Percentiles rank a stretch among this genome's conserved stretches.
These are phyloP conservation scores for Probaryconus sp. DNA, from an alignment of 1,140 invertebrate genomes.

Conservation along the genomic window DNA sequence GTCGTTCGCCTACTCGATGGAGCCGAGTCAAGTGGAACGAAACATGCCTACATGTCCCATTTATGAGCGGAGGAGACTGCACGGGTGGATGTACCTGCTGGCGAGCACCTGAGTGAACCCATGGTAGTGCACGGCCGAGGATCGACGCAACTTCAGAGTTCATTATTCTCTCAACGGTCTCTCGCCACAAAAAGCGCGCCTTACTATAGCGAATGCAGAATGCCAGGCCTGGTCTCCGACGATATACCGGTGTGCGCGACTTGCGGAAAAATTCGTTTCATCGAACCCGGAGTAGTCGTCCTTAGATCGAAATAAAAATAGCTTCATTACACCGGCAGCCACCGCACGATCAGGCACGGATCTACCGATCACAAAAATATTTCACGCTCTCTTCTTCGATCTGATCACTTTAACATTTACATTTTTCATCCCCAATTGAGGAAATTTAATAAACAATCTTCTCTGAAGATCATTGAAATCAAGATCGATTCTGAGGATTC, in stretches of 20 bases:
- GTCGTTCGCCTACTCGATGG: slow-evolving; percentile 31
- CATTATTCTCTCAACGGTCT: slow-evolving; percentile 69
- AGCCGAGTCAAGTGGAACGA: slow-evolving; percentile 21
- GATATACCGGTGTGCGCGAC: slow-evolving; percentile 51
- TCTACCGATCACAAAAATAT: slow-evolving; percentile 59
- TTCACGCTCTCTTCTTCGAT: slow-evolving; percentile 3
- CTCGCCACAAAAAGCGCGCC: slow-evolving; percentile 60
- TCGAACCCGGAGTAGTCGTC: slow-evolving; percentile 75
- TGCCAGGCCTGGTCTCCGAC: slow-evolving; percentile 22
- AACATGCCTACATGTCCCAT: slow-evolving; percentile 32
- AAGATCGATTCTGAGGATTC: too few species aligned
- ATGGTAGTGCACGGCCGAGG: slow-evolving; percentile 52
- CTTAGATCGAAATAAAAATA: slow-evolving; percentile 75
- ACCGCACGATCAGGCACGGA: slow-evolving; percentile 60
- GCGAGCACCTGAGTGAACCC: slow-evolving; percentile 54
- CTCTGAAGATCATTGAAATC: too few species aligned
- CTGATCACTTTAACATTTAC: too few species aligned
- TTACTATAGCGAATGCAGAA: slow-evolving; percentile 32
- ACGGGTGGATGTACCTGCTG: slow-evolving; percentile 34
- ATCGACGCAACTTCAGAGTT: slow-evolving; percentile 64
- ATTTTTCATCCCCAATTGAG: too few species aligned
- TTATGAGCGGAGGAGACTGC: neutral
- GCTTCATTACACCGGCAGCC: slow-evolving; percentile 69
- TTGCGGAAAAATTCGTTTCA: slow-evolving; percentile 72
- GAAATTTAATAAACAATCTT: too few species aligned